Base-by-base conservation (phyloP, 1,140 invertebrate genomes). In the Oryctes rhinoceros region DNA sequence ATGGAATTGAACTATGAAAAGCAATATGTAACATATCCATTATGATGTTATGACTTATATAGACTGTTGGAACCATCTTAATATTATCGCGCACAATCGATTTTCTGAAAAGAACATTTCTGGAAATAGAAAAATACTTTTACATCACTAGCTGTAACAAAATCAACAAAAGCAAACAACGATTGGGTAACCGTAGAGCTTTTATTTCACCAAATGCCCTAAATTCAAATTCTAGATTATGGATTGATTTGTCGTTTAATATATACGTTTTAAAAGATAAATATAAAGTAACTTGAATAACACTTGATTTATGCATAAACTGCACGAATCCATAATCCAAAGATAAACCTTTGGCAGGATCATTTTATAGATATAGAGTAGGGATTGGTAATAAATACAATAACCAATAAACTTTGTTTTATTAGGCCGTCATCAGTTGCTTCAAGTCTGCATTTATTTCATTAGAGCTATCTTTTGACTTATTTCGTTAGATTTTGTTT, bases 161-260 rank as follows among this genome's bases (percentile, higher is more conserved):
- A 99, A 85, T 99, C 98, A 13, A 99, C 94, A 88, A 99, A 99
- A 59, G 93, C 97, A 99, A 99, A 79, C 98, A 98, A 85, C 98
- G 91, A 89, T 94, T 96, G 0, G 98, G 98, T 81, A 99, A 88
- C 81, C 98, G 91, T 18, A 99, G 91, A 48, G 93, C 93, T 88
- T 97, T 98, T 18, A 99, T 88, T 87, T 98, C 95, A 7, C 98
- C 98, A 91, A 99, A 99, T n/a, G 95, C 94, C 84, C 96, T 97
- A 86, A 82, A 91, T 90, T 20, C 47, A 30, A 30, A 79, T 39
- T 39, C 1, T 44, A 7, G 5, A 10, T 44, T 7, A 7, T 44
- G 39, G 5, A 44, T 7, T 44, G 3, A 44, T 2, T 10, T 44
- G 39, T 44, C 9, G 9, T 44, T 10, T 44, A 10, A 44, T 44